Base-by-base conservation (phyloP, 2,888 invertebrate genomes). In the Rotaria socialis region DNA sequence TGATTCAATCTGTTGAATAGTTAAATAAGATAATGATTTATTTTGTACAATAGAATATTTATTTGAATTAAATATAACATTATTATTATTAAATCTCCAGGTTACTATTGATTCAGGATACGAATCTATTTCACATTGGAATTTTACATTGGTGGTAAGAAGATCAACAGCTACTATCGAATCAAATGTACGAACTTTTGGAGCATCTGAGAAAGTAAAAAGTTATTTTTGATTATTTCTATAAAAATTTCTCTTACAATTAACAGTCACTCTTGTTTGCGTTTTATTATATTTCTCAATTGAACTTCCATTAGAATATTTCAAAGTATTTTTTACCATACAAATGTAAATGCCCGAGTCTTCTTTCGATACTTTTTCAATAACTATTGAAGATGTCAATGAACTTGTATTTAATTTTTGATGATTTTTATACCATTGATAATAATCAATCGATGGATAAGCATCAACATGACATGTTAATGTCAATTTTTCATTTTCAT, bases 381-480 rank as follows among this genome's bases (percentile, higher is more conserved):
- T 80, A 80, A 47, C 14, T 10, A 80, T n/a, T n/a, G 80, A 47
- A 41, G 80, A 80, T 47, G 43, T 43, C 19, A 47, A 47, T n/a
- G 43, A 43, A 80, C 47, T 43, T 47, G 43, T 47, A 43, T 47
- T 47, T 14, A 80, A 47, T 47, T n/a, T 80, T 67, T 67, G 35
- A 47, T 80, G 47, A 80, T 80, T 80, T n/a, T 80, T 80, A 80
- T 47, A 47, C 80, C 80, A 80, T 80, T 80, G 80, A 80, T 80
- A 80, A 43, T 80, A 43, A 47, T 80, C 80, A n/a, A 80, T 47
- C 14, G 22, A 24, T n/a, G 80, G 80, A 47, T 80, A 80, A 24
- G 47, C 22, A 22, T 80, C 4, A 2, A 47, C 47, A 24, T n/a
- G 24, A n/a, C 80, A 80, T n/a, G 6, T n/a, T 80, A 80, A n/a